Percentiles rank a stretch among this genome's conserved stretches.
Evolutionary conservation across 2,888 invertebrate genomes (phyloP).

Genomic region (Rhodophaea formosa): DNA sequence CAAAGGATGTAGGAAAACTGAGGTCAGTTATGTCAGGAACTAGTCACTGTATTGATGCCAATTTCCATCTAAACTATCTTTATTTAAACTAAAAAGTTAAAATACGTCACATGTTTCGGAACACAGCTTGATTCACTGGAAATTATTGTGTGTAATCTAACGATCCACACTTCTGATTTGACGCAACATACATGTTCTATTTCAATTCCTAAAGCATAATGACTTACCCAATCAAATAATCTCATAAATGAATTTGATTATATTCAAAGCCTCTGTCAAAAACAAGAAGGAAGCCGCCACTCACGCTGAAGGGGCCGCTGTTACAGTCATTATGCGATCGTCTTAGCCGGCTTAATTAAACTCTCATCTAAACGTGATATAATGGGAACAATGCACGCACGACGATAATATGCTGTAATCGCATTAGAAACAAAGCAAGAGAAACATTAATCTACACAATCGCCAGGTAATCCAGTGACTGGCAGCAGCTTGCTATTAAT

Average conservation of each 20-base stretch:
- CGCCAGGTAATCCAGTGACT: constrained; percentile 40
- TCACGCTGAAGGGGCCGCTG: constrained; percentile 1
- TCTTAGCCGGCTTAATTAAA: constrained; percentile 21
- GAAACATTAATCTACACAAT: constrained; percentile 42
- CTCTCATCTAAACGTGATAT: constrained; percentile 23
- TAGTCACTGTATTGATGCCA: too few relatives aligned
- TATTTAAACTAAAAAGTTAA: too few relatives aligned
- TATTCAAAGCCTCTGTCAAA: constrained; percentile 6
- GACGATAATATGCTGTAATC: constrained; percentile 24
- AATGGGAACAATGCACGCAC: constrained; percentile 28
- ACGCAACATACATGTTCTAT: background rate
- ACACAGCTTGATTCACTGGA: too few relatives aligned
- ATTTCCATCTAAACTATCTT: too few relatives aligned
- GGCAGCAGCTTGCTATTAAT: constrained; percentile 33
- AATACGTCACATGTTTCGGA: too few relatives aligned
- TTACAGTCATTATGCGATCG: constrained; percentile 12
- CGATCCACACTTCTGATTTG: too few relatives aligned
- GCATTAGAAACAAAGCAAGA: constrained; percentile 30
- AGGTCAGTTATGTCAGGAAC: too few relatives aligned
- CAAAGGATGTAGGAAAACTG: too few relatives aligned
- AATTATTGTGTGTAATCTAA: too few relatives aligned
- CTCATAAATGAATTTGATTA: constrained; percentile 1
- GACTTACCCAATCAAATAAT: background rate
- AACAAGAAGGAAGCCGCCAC: constrained; percentile 12
- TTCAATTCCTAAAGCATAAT: too few relatives aligned